Percentiles rank a stretch among this genome's conserved stretches.
Conservation (phyloP, 2,797 vertebrate species). For the Tympanoctomys barrerae region DNA sequence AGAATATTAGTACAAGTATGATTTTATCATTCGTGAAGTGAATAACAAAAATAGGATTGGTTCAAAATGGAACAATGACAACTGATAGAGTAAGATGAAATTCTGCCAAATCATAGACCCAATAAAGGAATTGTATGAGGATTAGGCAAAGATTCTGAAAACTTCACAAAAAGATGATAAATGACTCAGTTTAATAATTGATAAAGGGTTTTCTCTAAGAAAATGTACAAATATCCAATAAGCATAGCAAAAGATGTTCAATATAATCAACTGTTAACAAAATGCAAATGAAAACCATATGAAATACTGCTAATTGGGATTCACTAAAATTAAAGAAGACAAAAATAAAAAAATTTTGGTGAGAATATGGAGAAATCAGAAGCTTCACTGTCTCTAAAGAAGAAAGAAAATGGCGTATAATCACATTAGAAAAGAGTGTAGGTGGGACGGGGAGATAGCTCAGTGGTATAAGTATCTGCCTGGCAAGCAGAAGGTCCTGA, state of each 20-base stretch:
- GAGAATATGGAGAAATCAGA: neutral
- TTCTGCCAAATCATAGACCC: neutral
- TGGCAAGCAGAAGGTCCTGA: too few species aligned
- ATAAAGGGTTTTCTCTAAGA: neutral
- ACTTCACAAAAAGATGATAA: neutral
- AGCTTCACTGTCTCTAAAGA: neutral
- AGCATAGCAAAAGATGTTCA: neutral
- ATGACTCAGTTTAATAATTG: neutral
- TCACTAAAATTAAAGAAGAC: neutral
- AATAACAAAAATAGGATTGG: neutral
- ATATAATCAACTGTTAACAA: neutral
- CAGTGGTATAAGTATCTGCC: too few species aligned
- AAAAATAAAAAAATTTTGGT: neutral
- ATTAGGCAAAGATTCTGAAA: neutral
- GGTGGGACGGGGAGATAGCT: too few species aligned
- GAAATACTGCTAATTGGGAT: neutral
- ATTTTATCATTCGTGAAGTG: neutral
- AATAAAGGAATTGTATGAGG: neutral
- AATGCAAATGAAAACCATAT: neutral
- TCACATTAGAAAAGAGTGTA: neutral
- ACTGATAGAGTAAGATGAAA: conserved; percentile 11
- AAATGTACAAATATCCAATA: neutral
- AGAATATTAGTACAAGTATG: neutral
- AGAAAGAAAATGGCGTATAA: neutral
- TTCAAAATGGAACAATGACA: conserved; percentile 26